Base-by-base conservation (phyloP, 2,113 vertebrate genomes). In the Hemichromis elongatus region DNA sequence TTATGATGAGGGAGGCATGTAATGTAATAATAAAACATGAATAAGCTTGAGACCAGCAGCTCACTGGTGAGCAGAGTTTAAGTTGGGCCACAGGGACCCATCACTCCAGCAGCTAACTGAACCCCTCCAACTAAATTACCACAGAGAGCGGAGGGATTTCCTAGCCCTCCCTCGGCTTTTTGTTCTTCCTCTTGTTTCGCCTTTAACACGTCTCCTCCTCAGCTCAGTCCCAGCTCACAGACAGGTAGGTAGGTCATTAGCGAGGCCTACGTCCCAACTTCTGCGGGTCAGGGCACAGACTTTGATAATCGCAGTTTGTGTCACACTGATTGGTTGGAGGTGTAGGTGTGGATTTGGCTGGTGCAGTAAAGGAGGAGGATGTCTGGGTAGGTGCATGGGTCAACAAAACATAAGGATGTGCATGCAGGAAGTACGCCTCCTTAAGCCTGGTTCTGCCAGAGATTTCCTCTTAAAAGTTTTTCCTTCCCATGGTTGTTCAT, bases 11-110 rank as follows among this genome's bases (percentile, higher is more conserved):
- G 70, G 90, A 89, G 77, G 89, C 92, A 92, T 90, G 92, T 92
- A 92, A 91, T 91, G 92, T 88, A 89, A 92, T 92, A 89, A 94
- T 93, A 88, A 90, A 92, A 92, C 91, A 92, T 91, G 89, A 94
- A 94, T 93, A 89, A 92, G 92, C 88, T 75, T 11, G 85, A 88
- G 89, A 90, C 83, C 86, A 61, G 90, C 87, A 88, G 89, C 85
- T 88, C 86, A 83, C 85, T 86, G 84, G 80, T 89, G 89, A 94
- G 88, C 82, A 83, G 90, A 90, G 85, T 90, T 90, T 89, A 92
- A 86, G 94, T 90, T 89, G 86, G 86, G 56, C 92, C 80, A 90
- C 77, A 82, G 93, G 90, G 92, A 93, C 81, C 83, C 89, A 91
- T 93, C 91, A 84, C 80, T 92, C 84, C 83, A 89, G 66, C 91